Base-by-base conservation (phyloP, 2,113 vertebrate species). In the Epinephelus cyanopodus region DNA sequence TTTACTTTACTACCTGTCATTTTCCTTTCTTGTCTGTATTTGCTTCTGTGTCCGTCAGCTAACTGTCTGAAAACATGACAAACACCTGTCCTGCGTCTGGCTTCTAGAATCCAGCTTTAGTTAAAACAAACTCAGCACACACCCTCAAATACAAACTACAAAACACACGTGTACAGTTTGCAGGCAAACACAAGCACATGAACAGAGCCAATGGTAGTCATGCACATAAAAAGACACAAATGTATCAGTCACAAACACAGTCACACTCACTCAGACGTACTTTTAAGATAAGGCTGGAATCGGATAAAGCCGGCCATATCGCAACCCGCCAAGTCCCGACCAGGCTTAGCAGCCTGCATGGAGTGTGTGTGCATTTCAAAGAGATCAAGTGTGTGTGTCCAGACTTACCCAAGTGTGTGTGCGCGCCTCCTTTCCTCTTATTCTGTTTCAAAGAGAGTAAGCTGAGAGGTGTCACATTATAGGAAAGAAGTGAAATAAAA, bases 251-350 rank as follows among this genome's bases (percentile, higher is more conserved):
- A 27, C 58, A 70, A 66, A 54, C 62, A 63, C 68, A 57, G 79
- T 18, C 68, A 3, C 79, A 74, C 66, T 79, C 77, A 56, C 69
- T 48, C 72, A 85, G 48, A 68, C 57, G 1, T 56, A 54, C 84
- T 86, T 87, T 92, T n/a, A 87, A 88, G 90, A 94, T 91, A 88
- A 91, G 89, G 79, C 71, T 52, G 63, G 81, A 18, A 90, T 92
- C 68, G 73, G 86, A 86, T 77, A 87, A 89, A 85, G 68, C 70
- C 13, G 69, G 23, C 79, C 45, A 53, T 87, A 82, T 92, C 79
- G 58, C 68, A 77, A 67, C 82, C 73, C 15, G 61, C 79, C 80
- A 69, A 79, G 70, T 75, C 80, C 82, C 76, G 74, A 47, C 68
- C 52, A 60, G 81, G 89, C 87, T 91, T 88, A 90, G 57, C 90